phyloP scores from a whole-genome alignment of 2,113 vertebrate species.

The Aramus guarauna region DNA sequence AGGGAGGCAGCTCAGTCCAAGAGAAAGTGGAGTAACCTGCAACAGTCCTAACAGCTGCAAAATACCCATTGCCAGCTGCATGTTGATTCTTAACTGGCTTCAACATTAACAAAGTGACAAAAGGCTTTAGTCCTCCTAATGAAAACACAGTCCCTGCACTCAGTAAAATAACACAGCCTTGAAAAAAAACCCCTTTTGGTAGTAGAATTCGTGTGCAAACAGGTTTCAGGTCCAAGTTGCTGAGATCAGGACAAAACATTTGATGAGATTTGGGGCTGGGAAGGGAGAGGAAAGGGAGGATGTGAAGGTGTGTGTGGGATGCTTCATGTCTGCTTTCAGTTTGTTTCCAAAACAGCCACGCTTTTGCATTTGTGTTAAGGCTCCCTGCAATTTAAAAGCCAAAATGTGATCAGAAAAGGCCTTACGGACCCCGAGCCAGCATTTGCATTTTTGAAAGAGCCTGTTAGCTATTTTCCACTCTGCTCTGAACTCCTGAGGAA shows the following conservation, averaged over 20 bases:
- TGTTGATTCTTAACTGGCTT: neutral
- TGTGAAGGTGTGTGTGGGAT: neutral
- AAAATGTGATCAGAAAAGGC: neutral
- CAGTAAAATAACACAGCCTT: neutral
- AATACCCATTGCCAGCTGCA: neutral
- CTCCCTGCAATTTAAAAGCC: neutral
- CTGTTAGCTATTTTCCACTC: neutral
- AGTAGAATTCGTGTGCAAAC: neutral
- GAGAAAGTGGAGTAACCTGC: constrained; percentile 19
- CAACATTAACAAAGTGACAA: constrained; percentile 3
- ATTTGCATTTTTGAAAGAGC: neutral
- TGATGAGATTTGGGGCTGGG: neutral
- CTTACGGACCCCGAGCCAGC: neutral
- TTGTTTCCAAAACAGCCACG: neutral
- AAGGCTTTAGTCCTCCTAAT: constrained; percentile 5
- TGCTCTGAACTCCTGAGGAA: neutral
- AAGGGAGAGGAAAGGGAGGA: neutral
- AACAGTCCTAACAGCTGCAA: neutral
- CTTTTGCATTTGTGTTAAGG: neutral
- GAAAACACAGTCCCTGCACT: neutral
- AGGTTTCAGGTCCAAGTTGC: neutral
- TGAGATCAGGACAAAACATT: neutral
- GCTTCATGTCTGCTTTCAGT: neutral
- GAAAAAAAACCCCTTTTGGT: neutral
- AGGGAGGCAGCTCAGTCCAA: neutral